A percentile compares a stretch with the other conserved stretches of the same genome.
Evolutionary conservation across 2,113 vertebrate species (phyloP).

Genomic region (Pimephales promelas): DNA sequence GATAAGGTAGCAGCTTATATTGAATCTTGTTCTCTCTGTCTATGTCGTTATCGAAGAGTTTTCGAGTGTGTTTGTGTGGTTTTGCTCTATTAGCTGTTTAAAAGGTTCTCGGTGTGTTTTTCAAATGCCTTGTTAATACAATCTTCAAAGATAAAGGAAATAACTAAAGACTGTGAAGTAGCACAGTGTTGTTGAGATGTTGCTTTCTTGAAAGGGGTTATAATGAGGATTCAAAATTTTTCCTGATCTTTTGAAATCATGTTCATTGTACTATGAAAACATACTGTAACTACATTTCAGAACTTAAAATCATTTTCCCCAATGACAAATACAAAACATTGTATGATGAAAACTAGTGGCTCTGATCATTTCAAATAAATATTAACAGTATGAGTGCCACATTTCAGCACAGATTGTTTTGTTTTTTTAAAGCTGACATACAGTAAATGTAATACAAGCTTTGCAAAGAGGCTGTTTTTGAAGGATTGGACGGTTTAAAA

Average conservation of each 20-base stretch:
- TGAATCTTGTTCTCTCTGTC: conserved; percentile 2
- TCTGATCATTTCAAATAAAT: background rate
- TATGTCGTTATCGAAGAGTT: conserved; percentile 1
- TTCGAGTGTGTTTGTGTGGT: background rate
- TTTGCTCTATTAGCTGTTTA: conserved; percentile 13
- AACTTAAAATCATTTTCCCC: background rate
- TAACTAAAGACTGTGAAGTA: background rate
- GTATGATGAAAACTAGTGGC: background rate
- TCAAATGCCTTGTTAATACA: conserved; percentile 39
- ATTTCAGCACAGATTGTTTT: background rate
- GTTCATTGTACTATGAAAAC: conserved; percentile 16
- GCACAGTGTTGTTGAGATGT: conserved; percentile 18
- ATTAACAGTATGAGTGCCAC: background rate
- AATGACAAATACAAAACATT: background rate
- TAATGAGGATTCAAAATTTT: conserved; percentile 4
- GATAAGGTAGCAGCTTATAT: conserved; percentile 64
- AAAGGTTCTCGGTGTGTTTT: background rate
- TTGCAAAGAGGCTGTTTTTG: background rate
- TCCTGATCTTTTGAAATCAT: background rate
- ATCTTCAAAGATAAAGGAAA: conserved; percentile 28
- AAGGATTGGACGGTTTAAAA: background rate
- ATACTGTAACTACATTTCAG: background rate
- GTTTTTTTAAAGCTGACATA: background rate
- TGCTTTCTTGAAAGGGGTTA: conserved; percentile 1
- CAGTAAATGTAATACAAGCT: background rate